phyloP scores from a whole-genome alignment of 2,113 vertebrate species.

The Amia ocellicauda region DNA sequence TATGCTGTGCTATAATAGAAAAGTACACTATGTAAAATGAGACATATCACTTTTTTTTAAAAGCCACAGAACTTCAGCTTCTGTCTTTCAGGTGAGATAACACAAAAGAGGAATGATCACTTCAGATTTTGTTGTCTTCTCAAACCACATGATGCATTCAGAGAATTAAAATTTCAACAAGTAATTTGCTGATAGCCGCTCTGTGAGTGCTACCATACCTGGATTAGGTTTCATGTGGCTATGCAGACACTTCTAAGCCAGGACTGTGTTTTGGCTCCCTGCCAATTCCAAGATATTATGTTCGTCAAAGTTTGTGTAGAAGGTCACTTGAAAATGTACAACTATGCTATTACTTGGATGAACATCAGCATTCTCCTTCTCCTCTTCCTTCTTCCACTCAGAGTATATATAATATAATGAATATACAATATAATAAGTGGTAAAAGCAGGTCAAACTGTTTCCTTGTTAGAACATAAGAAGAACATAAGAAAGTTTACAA shows the following conservation, averaged over 20 bases:
- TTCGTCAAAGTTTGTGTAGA: constrained; percentile 42
- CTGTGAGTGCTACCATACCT: constrained; percentile 46
- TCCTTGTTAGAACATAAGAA: no score
- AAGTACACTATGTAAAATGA: no score
- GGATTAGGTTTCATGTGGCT: constrained; percentile 72
- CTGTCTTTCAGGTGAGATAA: constrained; percentile 53
- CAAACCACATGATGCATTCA: constrained; percentile 72
- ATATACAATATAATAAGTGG: no score
- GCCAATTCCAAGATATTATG: constrained; percentile 44
- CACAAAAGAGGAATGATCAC: constrained; percentile 55
- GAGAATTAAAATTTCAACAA: constrained; percentile 80
- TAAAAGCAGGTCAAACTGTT: no score
- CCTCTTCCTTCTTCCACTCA: no score
- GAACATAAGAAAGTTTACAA: no score
- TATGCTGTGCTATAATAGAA: no score
- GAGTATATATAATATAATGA: no score
- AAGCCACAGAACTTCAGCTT: constrained; percentile 37
- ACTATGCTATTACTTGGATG: no score
- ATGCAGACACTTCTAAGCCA: constrained; percentile 59
- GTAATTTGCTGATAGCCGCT: constrained; percentile 68
- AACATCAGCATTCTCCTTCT: no score
- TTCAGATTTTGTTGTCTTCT: constrained; percentile 66
- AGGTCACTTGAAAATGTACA: no score
- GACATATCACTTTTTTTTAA: no score
- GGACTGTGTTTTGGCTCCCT: constrained; percentile 56